Base-by-base conservation (phyloP, 2,888 invertebrate species). In the Drosophila kanekoi region DNA sequence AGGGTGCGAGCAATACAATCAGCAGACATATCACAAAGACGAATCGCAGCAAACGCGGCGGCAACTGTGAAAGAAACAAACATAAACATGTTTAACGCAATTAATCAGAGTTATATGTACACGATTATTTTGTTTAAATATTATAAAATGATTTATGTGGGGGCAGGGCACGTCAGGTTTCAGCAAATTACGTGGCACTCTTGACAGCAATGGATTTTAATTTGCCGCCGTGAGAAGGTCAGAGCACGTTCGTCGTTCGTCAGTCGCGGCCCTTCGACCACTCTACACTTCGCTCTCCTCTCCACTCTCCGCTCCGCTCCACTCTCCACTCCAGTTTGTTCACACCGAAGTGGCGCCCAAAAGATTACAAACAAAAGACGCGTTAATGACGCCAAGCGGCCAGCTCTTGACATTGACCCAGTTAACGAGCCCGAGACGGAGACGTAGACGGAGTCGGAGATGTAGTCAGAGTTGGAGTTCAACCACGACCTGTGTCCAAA, bases 1-100 rank as follows among this genome's bases (percentile, higher is more conserved):
- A 93, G 72, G 94, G 93, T 33, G 94, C 92, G 70, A 95, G 91
- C 71, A 94, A 93, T 64, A 94, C 94, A 68, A 94, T 91, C 83
- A 94, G 91, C 61, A 95, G 91, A 60, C 94, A 91, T 82, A 94
- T 90, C 81, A 94, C 91, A 89, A 94, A 89, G 70, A 93, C 92
- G 93, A 94, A 93, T 92, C 93, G 93, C 74, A 94, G 91, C 91
- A 94, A 78, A 61, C 94, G 93, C 88, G 94, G 94, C 87, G 94
- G 94, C 93, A 93, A 93, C 95, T 95, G 93, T 0, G 94, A 93
- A 84, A 71, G n/a, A 64, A 72, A 77, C 76, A 64, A 75, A 64
- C 45, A 56, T 64, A 14, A 54, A 38, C 52, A 60, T 56, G 67
- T 73, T 47, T 35, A 51, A 37, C 20, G 71, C 57, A 54, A 87